Evolutionary conservation across 2,888 invertebrate species (phyloP).

Genomic region (Phengaris alcon): DNA sequence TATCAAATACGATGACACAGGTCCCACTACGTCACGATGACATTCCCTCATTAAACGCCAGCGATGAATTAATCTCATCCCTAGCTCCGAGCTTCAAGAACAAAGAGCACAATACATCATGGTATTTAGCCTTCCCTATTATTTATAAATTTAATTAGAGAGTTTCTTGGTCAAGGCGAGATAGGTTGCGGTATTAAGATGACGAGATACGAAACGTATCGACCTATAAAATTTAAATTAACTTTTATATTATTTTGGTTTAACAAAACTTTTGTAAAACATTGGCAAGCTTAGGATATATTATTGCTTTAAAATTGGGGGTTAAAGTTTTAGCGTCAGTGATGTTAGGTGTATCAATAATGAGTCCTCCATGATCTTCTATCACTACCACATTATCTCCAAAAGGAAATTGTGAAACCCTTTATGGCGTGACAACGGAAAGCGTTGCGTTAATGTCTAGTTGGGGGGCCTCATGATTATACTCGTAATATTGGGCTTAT

Average conservation of each 20-base stretch:
- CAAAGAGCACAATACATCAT: constrained; percentile 11
- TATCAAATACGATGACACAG: not conserved
- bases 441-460: no score
- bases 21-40: constrained; percentile 2
- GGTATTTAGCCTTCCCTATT: not conserved
- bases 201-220: constrained; percentile 2
- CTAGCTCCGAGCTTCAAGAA: not conserved
- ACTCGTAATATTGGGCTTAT: no score
- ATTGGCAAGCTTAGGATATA: not conserved
- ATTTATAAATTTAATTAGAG: constrained; percentile 10
- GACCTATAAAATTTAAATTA: not conserved
- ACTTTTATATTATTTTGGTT: not conserved
- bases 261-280: not conserved
- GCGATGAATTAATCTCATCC: not conserved
- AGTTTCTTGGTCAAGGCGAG: not conserved
- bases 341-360: not conserved
- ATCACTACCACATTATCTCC: not conserved
- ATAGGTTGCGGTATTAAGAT: not conserved
- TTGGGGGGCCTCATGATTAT: no score
- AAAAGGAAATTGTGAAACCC: not conserved
- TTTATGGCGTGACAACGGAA: not conserved
- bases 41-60: constrained; percentile 2
- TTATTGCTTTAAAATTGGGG: not conserved
- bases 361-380: not conserved
- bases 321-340: not conserved